A percentile compares a stretch with the other conserved stretches of the same genome.
Conservation (phyloP, 2,797 vertebrate genomes). For the Acanthurus leucopareius region DNA sequence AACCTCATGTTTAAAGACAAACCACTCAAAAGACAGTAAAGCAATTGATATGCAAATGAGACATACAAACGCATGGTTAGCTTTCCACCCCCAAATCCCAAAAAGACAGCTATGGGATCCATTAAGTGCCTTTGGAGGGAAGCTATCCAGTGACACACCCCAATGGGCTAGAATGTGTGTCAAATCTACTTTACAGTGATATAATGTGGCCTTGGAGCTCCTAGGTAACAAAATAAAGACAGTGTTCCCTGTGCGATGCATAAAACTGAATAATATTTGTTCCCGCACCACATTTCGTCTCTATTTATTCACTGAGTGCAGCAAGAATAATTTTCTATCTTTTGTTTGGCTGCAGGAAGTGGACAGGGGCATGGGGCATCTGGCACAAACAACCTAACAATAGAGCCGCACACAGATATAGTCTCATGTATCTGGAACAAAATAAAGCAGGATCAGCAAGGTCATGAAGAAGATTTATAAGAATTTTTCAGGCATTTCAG, state of each 20-base stretch:
- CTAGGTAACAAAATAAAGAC: constrained; percentile 50
- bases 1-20: constrained; percentile 80
- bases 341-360: constrained; percentile 75
- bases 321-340: constrained; percentile 59
- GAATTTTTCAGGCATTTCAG: constrained; percentile 13
- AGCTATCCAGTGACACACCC: constrained; percentile 63
- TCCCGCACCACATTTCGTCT: constrained; percentile 28
- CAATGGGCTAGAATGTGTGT: constrained; percentile 61
- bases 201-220: constrained; percentile 48
- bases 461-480: constrained; percentile 15
- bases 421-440: constrained; percentile 30
- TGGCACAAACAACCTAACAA: constrained; percentile 74
- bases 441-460: constrained; percentile 17
- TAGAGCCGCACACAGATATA: constrained; percentile 47
- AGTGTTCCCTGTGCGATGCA: constrained; percentile 38
- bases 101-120: constrained; percentile 57
- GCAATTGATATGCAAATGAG: constrained; percentile 77
- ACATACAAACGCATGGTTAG: constrained; percentile 73
- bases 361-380: constrained; percentile 59
- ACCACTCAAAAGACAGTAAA: constrained; percentile 76
- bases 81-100: constrained; percentile 57
- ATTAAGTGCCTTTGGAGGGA: constrained; percentile 56
- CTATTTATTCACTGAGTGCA: constrained; percentile 40
- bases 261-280: constrained; percentile 56
- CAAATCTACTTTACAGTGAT: constrained; percentile 68